Base-by-base conservation (phyloP, 2,113 vertebrate species). In the Ivindomyrus marchei region DNA sequence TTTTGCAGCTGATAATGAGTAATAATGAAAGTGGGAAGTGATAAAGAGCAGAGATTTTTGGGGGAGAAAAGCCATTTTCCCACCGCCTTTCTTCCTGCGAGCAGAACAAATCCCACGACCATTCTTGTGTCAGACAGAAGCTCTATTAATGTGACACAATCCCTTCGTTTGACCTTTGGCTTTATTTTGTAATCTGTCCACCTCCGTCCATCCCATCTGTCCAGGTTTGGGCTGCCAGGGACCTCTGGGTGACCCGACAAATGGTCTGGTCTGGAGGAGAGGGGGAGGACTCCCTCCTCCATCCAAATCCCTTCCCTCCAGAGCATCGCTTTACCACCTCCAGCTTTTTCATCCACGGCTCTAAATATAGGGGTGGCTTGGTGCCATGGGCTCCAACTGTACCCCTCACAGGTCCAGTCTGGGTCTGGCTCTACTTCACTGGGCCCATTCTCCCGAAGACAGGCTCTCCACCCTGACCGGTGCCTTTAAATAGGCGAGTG, bases 161-260 rank as follows among this genome's bases (percentile, higher is more conserved):
- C 56, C 87, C 56, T 66, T 62, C 11, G 42, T 9, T 62, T 45
- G 87, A 88, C 87, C 39, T 88, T 88, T 88, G 56, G n/a, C 52
- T 62, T 88, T 66, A 62, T 88, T 39, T 58, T n/a, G 53, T 88
- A 62, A 88, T 88, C 87, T 66, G 6, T 45, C 87, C 31, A 45
- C 53, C 42, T 19, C 87, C 31, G 10, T 62, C 56, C 56, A 15
- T 62, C 87, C 87, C 49, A 62, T 62, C 53, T 88, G 87, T 42
- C 53, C 87, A 42, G 39, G 53, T 45, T 15, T 13, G 53, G 36
- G 19, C 87, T 88, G 53, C 52, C 52, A 88, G 52, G 52, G 56
- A 87, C 87, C 83, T 85, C 46, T n/a, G 24, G 45, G 83, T 85
- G 42, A 85, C 39, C n/a, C 21, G n/a, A 21, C 21, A 85, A 85